Percentiles rank a stretch among this genome's conserved stretches.
Evolutionary conservation across 1,140 invertebrate species (phyloP).

Genomic region (Gerris buenoi): DNA sequence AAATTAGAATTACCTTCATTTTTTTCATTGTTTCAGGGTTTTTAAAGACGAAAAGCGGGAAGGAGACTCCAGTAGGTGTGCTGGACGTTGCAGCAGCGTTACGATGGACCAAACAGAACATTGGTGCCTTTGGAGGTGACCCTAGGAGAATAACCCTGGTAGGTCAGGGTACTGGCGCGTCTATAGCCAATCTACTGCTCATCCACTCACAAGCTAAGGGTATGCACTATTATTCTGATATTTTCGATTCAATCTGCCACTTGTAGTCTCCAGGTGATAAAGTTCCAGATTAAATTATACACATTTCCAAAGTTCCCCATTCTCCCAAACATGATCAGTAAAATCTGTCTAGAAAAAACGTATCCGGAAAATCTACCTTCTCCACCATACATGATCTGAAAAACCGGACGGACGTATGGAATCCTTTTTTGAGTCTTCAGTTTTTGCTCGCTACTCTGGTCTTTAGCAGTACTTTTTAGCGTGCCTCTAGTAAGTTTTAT

Average conservation of each 20-base stretch:
- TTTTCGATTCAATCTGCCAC: neutral
- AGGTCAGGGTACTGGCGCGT: conserved; percentile 73
- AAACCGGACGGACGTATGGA: too few species aligned
- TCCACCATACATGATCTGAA: too few species aligned
- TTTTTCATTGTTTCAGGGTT: conserved; percentile 39
- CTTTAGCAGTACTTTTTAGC: too few species aligned
- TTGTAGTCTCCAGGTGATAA: neutral
- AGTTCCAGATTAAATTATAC: neutral
- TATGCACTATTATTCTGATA: too few species aligned
- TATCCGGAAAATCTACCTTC: too few species aligned
- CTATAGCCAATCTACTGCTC: conserved; percentile 66
- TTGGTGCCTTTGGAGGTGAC: conserved; percentile 66
- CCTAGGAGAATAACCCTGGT: conserved; percentile 63
- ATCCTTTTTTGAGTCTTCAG: too few species aligned
- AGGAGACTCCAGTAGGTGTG: conserved; percentile 32
- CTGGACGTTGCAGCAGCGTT: conserved; percentile 59
- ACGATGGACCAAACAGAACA: conserved; percentile 59
- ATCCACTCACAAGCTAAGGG: conserved; percentile 15
- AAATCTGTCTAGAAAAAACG: too few species aligned
- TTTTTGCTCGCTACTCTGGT: too few species aligned
- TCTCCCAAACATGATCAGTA: too few species aligned
- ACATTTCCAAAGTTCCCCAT: neutral
- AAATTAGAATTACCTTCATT: neutral
- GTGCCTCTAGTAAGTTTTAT: too few species aligned
- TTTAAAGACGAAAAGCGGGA: conserved; percentile 42